Evolutionary conservation across 64 coral and sea anemone species (phyloP), one percentile per base, ranked within the genome.

Genomic region (Trachythela sp.): DNA sequence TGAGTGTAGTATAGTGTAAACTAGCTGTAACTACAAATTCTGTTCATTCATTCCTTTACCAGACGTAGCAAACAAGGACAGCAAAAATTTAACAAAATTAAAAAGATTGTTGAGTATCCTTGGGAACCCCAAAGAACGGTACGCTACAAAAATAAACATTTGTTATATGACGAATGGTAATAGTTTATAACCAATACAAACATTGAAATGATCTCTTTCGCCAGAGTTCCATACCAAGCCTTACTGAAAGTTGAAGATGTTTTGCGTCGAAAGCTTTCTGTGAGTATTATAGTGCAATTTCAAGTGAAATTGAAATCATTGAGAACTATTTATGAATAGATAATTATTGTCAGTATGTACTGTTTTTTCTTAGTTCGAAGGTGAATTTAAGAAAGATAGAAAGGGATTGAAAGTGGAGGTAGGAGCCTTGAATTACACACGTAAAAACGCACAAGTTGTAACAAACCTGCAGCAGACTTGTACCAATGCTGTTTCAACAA

Each of bases 21-120:
- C 75, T 18, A 37, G 33, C 15, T 39, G 2, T 80, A 10, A 80
- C 42, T 38, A 80, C 37, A 37, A 80, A 35, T 80, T 9, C 8
- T 15, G 9, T 15, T 37, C 9, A 72, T 31, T 72, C n/a, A n/a
- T 2, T 72, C 29, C n/a, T 35, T 37, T 80, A 13, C 0, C 6
- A 80, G 31, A 37, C 9, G 75, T 13, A 15, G 75, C 37, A 80
- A 39, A 80, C 37, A 80, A 80, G 33, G 75, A 80, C 75, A 80
- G 20, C 37, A 80, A 37, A 18, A 80, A 80, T 35, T 80, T 80
- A 36, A 80, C 75, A 30, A 80, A 80, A 37, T 39, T 80, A 9
- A 80, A 80, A 80, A 80, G 75, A 39, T 20, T 80, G 13, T 80
- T 80, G 75, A 80, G 75, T 38, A 80, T 80, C 18, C 75, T 80